A percentile compares a stretch with the other conserved stretches of the same genome.
Evolutionary conservation across 1,140 invertebrate genomes (phyloP).

Genomic region (Archegozetes longisetosus): DNA sequence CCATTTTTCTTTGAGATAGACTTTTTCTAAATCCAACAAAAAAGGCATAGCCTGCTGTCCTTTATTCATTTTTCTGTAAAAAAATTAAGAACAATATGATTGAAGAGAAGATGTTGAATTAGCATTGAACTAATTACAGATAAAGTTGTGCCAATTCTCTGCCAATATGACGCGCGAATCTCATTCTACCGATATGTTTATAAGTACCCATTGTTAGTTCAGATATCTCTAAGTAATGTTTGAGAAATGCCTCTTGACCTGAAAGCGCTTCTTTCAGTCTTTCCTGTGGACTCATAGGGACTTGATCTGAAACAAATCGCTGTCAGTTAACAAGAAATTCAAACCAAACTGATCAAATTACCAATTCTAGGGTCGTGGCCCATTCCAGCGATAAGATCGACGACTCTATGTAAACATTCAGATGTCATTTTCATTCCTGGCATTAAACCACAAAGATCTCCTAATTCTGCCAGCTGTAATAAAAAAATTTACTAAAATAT

Average conservation of each 20-base stretch:
- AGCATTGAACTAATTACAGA: not conserved
- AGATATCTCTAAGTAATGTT: constrained; percentile 77
- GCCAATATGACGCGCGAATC: constrained; percentile 70
- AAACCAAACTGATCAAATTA: not conserved
- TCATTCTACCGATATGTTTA: constrained; percentile 75
- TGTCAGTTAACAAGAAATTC: too few species aligned
- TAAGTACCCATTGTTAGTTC: constrained; percentile 91
- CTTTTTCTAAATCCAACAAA: constrained; percentile 64
- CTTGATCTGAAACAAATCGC: too few species aligned
- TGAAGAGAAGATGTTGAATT: not conserved
- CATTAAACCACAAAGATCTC: constrained; percentile 76
- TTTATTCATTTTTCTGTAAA: constrained; percentile 49
- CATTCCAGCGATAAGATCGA: constrained; percentile 75
- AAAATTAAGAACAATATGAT: not conserved
- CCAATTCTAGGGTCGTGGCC: constrained; percentile 29
- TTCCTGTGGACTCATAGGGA: constrained; percentile 52
- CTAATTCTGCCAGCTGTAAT: constrained; percentile 57
- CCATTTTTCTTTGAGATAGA: constrained; percentile 76
- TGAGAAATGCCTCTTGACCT: constrained; percentile 70
- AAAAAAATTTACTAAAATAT: constrained; percentile 23
- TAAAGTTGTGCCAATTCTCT: constrained; percentile 78
- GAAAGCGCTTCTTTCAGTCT: constrained; percentile 77
- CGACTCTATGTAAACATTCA: constrained; percentile 71
- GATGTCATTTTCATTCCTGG: constrained; percentile 56
- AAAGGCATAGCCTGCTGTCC: constrained; percentile 74